Conservation (phyloP, 2,113 vertebrate species). For the Riparia riparia region DNA sequence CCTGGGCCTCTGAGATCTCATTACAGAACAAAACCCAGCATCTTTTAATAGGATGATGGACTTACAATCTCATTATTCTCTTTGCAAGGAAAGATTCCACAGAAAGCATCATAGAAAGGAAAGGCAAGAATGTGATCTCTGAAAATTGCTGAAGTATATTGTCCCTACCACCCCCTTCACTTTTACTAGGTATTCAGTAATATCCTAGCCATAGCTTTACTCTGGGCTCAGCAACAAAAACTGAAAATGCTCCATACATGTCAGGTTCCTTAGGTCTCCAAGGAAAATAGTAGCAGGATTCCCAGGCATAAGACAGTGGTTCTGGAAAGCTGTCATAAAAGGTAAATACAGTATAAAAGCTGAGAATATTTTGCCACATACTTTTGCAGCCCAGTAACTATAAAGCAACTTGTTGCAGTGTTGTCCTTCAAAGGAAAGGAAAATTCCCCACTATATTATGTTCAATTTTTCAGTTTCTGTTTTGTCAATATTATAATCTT, state of each 20-base stretch:
- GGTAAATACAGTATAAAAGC: neutral
- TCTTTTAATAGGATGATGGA: neutral
- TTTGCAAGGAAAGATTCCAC: neutral
- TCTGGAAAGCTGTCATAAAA: neutral
- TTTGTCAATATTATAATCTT: neutral
- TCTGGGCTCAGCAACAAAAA: neutral
- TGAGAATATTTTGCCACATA: neutral
- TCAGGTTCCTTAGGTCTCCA: neutral
- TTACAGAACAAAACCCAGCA: neutral
- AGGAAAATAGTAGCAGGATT: neutral
- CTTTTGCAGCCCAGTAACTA: neutral
- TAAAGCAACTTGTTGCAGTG: neutral
- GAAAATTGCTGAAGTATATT: neutral
- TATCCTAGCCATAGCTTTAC: neutral
- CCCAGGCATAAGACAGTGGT: neutral
- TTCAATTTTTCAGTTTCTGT: neutral
- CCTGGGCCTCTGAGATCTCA: neutral
- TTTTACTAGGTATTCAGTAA: neutral
- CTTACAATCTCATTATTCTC: neutral
- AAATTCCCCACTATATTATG: neutral
- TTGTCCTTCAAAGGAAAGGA: neutral
- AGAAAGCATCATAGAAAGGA: neutral
- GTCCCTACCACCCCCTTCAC: accelerated
- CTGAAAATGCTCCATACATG: neutral
- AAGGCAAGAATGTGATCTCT: neutral